Percentiles rank a stretch among this genome's conserved stretches.
phyloP scores from a whole-genome alignment of 2,888 invertebrate genomes.

The Heliothis peltigera region DNA sequence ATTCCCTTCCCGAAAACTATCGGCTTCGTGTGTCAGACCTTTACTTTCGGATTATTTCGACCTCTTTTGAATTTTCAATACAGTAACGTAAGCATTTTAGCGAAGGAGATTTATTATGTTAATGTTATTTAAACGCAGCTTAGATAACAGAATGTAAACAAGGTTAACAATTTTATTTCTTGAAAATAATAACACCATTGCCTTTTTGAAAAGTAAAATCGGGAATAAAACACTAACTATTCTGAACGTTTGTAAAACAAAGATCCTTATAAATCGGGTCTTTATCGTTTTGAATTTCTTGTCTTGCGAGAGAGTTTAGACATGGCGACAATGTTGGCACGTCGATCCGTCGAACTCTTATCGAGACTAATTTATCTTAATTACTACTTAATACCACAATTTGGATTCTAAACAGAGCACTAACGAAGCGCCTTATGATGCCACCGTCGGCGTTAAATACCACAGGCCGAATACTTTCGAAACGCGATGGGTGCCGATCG shows the following conservation, averaged over 20 bases:
- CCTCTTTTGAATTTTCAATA: slow-evolving; percentile 39
- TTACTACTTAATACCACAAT: slow-evolving; percentile 83
- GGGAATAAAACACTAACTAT: slow-evolving; percentile 29
- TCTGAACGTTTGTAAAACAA: slow-evolving; percentile 37
- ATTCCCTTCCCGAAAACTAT: slow-evolving; percentile 65
- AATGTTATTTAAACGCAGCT: slow-evolving; percentile 6
- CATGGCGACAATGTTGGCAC: slow-evolving; percentile 77
- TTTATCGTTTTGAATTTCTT: slow-evolving; percentile 42
- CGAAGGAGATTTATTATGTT: slow-evolving; percentile 11
- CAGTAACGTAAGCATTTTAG: slow-evolving; percentile 2
- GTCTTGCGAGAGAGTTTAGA: slow-evolving; percentile 64
- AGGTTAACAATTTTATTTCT: too few relatives aligned
- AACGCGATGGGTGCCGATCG: slow-evolving; percentile 77
- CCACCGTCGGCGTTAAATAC: slow-evolving; percentile 87
- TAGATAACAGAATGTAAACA: background rate
- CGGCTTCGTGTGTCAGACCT: slow-evolving; percentile 56
- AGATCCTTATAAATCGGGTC: slow-evolving; percentile 48
- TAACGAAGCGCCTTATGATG: slow-evolving; percentile 83
- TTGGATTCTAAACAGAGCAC: slow-evolving; percentile 81
- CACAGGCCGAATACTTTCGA: slow-evolving; percentile 74
- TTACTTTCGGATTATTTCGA: slow-evolving; percentile 48
- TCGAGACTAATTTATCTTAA: slow-evolving; percentile 87
- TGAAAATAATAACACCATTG: too few relatives aligned
- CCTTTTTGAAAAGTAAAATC: slow-evolving; percentile 13
- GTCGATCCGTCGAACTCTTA: slow-evolving; percentile 79